A percentile compares a stretch with the other conserved stretches of the same genome.
phyloP scores from a whole-genome alignment of 1,140 invertebrate genomes.

The Pogonomyrmex californicus region DNA sequence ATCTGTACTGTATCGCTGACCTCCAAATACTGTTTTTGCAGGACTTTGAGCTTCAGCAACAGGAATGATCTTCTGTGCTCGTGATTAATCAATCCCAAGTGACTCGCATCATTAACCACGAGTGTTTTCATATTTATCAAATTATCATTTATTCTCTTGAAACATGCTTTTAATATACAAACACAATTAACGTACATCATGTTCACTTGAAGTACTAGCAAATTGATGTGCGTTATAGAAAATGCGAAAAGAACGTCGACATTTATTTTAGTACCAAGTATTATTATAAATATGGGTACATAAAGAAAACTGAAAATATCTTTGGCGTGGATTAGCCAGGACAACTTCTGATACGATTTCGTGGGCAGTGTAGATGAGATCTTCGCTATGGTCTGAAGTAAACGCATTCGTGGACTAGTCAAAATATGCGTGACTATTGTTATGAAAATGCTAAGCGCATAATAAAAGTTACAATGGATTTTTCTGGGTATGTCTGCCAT shows the following conservation, averaged over 20 bases:
- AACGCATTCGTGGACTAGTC: slow-evolving; percentile 43
- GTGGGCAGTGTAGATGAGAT: slow-evolving; percentile 68
- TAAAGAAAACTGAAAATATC: not conserved
- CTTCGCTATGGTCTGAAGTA: slow-evolving; percentile 69
- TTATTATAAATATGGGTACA: not conserved
- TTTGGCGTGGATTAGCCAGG: slow-evolving; percentile 29
- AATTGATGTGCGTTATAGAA: not conserved
- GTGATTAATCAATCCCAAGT: slow-evolving; percentile 71
- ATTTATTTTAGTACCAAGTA: not conserved
- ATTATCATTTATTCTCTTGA: slow-evolving; percentile 76
- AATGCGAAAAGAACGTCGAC: not conserved
- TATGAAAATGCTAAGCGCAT: slow-evolving; percentile 52
- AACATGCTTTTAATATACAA: slow-evolving; percentile 64
- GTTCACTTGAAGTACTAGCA: slow-evolving; percentile 73
- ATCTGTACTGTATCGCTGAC: slow-evolving; percentile 76
- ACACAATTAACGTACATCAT: slow-evolving; percentile 80
- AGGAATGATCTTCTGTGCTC: slow-evolving; percentile 75
- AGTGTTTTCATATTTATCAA: slow-evolving; percentile 63
- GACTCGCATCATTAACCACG: slow-evolving; percentile 59
- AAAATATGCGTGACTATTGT: slow-evolving; percentile 52
- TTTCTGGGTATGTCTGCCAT: slow-evolving; percentile 50
- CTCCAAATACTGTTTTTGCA: slow-evolving; percentile 78
- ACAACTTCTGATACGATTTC: slow-evolving; percentile 67
- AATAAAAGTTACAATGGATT: slow-evolving; percentile 71
- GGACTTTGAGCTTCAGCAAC: slow-evolving; percentile 74